Percentiles rank a stretch among this genome's conserved stretches.
These are phyloP conservation scores for Lordiphosa stackelbergi DNA, from an alignment of 1,140 invertebrate species.

Conservation along the genomic window DNA sequence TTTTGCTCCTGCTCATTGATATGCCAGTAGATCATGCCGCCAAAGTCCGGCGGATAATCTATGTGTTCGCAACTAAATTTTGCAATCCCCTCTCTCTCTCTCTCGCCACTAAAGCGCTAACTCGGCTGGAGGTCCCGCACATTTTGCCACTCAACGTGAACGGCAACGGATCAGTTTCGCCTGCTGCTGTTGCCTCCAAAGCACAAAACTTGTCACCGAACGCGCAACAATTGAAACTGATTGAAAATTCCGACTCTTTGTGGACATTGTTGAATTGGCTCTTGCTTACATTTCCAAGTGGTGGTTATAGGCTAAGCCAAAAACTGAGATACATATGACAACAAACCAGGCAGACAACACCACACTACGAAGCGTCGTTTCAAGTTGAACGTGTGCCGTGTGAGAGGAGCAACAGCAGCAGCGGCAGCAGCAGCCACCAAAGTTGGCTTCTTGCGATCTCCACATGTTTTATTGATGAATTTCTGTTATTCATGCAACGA, in stretches of 20 bases:
- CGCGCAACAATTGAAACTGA: constrained; percentile 74
- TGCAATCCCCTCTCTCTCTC: constrained; percentile 21
- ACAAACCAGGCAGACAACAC: constrained; percentile 56
- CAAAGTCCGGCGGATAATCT: constrained; percentile 58
- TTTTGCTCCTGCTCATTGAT: constrained; percentile 42
- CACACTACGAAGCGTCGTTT: constrained; percentile 9
- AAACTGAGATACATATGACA: constrained; percentile 73
- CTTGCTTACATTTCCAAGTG: constrained; percentile 60
- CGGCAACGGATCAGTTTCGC: constrained; percentile 8
- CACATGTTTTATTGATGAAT: constrained; percentile 75
- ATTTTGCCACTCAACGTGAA: constrained; percentile 56
- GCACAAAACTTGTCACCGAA: constrained; percentile 57
- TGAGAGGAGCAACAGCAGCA: constrained; percentile 8
- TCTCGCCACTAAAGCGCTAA: constrained; percentile 57
- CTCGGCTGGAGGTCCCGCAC: constrained; percentile 57
- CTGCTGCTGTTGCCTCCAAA: neutral
- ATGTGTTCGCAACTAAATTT: constrained; percentile 73
- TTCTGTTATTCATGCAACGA: constrained; percentile 74
- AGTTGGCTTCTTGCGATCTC: constrained; percentile 35
- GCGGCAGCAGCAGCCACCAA: constrained; percentile 7
- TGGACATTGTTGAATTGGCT: neutral
- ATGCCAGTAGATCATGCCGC: constrained; percentile 73
- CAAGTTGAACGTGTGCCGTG: constrained; percentile 5
- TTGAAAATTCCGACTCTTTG: constrained; percentile 62
- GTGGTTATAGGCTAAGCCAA: constrained; percentile 58